These are phyloP conservation scores for Brachyalestes nurse DNA, from an alignment of 2,797 vertebrate species.

Conservation along the genomic window DNA sequence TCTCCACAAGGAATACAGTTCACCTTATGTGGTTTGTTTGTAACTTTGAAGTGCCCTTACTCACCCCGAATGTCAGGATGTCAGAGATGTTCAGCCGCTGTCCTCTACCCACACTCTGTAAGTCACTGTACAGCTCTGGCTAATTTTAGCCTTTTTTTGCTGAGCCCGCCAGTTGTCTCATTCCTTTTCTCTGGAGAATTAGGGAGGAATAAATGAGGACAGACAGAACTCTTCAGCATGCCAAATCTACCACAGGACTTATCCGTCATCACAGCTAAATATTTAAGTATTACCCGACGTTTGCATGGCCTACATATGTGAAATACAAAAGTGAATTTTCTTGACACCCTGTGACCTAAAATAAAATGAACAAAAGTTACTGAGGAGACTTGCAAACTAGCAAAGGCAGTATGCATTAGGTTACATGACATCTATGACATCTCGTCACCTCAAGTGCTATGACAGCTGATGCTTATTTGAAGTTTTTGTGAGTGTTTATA, in stretches of 20 bases:
- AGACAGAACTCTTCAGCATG: conserved; percentile 2
- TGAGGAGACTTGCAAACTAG: too few species aligned
- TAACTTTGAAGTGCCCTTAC: background rate
- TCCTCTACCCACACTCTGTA: background rate
- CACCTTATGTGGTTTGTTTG: too few species aligned
- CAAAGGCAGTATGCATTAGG: too few species aligned
- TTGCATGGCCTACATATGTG: background rate
- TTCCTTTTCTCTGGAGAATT: background rate
- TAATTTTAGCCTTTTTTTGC: conserved; percentile 9
- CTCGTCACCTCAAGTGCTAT: too few species aligned
- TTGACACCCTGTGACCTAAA: background rate
- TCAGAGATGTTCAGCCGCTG: background rate
- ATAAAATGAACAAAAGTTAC: too few species aligned
- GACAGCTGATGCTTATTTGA: too few species aligned
- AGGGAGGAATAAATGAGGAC: background rate
- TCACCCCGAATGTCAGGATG: background rate
- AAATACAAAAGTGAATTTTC: background rate
- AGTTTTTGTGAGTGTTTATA: too few species aligned
- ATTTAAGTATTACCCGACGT: background rate
- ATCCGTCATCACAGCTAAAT: background rate
- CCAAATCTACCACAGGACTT: background rate
- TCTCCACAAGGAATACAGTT: too few species aligned
- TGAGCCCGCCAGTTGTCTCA: conserved; percentile 6
- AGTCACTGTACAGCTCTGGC: background rate
- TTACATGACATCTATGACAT: too few species aligned